A percentile compares a stretch with the other conserved stretches of the same genome.
phyloP scores from a whole-genome alignment of 2,113 vertebrate genomes.

The Chaetodon trifascialis region DNA sequence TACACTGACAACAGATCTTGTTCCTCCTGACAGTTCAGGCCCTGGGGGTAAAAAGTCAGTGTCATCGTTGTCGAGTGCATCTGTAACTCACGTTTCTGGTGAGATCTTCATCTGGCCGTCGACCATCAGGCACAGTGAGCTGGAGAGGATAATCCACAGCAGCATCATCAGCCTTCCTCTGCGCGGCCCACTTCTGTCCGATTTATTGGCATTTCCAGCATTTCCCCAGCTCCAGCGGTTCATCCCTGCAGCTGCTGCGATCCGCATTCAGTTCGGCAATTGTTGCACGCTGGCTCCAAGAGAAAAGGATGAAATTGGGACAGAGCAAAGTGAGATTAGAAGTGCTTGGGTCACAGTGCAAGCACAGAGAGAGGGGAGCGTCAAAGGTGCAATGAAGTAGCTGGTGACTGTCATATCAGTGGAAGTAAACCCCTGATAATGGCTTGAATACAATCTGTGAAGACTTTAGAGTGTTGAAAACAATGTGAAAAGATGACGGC shows the following conservation, averaged over 20 bases:
- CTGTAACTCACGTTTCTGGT: slow-evolving; percentile 90
- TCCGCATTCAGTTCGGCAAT: slow-evolving; percentile 49
- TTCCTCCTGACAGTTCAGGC: not conserved
- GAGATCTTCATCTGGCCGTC: slow-evolving; percentile 88
- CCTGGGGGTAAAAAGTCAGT: not conserved
- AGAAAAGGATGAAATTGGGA: slow-evolving; percentile 43
- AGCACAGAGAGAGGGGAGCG: not conserved
- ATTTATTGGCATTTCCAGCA: slow-evolving; percentile 53
- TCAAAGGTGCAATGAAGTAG: slow-evolving; percentile 2
- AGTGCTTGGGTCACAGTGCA: slow-evolving; percentile 29
- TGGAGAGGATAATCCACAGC: slow-evolving; percentile 82
- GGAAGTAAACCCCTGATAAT: not conserved
- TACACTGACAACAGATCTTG: not conserved
- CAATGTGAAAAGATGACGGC: not conserved
- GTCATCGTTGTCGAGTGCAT: not conserved
- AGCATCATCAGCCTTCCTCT: slow-evolving; percentile 73
- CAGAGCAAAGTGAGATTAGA: slow-evolving; percentile 30
- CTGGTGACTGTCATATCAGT: not conserved
- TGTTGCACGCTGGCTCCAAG: slow-evolving; percentile 40
- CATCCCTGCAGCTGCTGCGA: slow-evolving; percentile 68
- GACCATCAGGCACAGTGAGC: slow-evolving; percentile 75
- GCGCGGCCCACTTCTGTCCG: slow-evolving; percentile 51
- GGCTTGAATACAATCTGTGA: not conserved
- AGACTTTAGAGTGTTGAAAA: not conserved
- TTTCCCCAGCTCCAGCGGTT: slow-evolving; percentile 47